Base-by-base conservation (phyloP, 2,888 invertebrate species). In the Strigamia crassipes region DNA sequence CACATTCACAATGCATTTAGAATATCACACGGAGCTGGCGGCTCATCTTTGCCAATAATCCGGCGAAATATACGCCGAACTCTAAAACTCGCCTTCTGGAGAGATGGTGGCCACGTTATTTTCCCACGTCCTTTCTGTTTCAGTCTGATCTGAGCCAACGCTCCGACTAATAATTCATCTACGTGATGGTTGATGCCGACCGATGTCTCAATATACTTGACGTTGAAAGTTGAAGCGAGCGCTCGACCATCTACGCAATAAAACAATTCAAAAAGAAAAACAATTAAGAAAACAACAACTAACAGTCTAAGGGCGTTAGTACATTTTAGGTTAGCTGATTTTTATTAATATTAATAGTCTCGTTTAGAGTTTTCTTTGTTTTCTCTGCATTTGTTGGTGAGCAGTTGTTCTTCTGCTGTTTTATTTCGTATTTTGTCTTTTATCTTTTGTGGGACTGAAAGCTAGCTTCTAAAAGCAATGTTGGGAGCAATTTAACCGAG, bases 171-270 rank as follows among this genome's bases (percentile, higher is more conserved):
- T 0, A 98, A 91, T 86, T 98, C 97, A 89, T 98, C 97, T 38
- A 97, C 96, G 87, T 97, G 96, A 90, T 97, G 96, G 89, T 97
- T 97, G 86, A 98, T 95, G 15, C 96, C 97, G 15, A 97, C 97
- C 0, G 97, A 97, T 21, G 97, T 94, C 89, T 98, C 97, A 85
- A 96, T 94, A 90, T 96, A 96, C 88, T 97, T 97, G 82, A 95
- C 93, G 84, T 95, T 93, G 89, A 94, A 95, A 2, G 94, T 94
- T 88, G 95, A 95, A 9, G 97, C 97, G 84, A 96, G 90, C 86
- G 95, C 94, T 88, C 95, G 96, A 81, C 97, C 97, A 90, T 98
- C 98, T 97, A 92, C 77, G 89, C 90, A 42, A 78, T 78, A 77
- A 77, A 77, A 77, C 12, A 34, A 77, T 13, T 18, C 12, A 13